Evolutionary conservation across 2,888 invertebrate genomes (phyloP), one percentile per base, ranked within the genome.

Genomic region (Pseudeuparius sepicola): DNA sequence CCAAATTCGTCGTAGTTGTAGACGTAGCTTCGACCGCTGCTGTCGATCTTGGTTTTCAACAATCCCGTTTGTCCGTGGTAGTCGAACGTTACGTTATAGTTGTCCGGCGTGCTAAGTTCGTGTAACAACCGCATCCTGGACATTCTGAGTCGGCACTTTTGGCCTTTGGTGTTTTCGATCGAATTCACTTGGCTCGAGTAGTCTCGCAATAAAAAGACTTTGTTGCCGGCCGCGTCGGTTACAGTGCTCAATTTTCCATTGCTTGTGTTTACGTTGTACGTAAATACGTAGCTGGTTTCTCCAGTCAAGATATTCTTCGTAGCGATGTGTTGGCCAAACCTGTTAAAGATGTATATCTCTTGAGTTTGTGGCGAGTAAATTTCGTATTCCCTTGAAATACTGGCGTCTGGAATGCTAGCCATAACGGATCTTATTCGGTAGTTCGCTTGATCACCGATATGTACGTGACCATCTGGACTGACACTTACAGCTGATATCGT

Each of bases 1-100:
- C 96, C 96, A 54, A 92, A 93, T 56, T 88, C 87, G 55, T 96
- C 93, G 53, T 94, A 96, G 54, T 87, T 86, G 59, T 94, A 96
- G 12, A 90, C 86, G 55, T 88, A 88, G 48, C 88, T 87, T 44
- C 90, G 70, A 2, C 90, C 90, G 2, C 87, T 87, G 41, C 87
- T 85, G 53, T 92, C 92, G 9, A 88, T 68, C 57, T 89, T 88
- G 0, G 87, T 85, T 56, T 85, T 86, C 18, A 96, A 64, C 24
- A 96, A 66, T 0, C 92, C 93, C 0, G 88, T 85, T 0, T 87
- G 83, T 1, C 86, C 86, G 52, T 92, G 85, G 57, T 94, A 96
- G 53, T 90, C 89, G 56, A 93, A 93, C 1, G 88, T 89, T 2
- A 89, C 83, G 52, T 92, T 90, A 53, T 89, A 87, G 60, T 92